phyloP scores from a whole-genome alignment of 2,888 invertebrate species.

The Melipona beecheii region DNA sequence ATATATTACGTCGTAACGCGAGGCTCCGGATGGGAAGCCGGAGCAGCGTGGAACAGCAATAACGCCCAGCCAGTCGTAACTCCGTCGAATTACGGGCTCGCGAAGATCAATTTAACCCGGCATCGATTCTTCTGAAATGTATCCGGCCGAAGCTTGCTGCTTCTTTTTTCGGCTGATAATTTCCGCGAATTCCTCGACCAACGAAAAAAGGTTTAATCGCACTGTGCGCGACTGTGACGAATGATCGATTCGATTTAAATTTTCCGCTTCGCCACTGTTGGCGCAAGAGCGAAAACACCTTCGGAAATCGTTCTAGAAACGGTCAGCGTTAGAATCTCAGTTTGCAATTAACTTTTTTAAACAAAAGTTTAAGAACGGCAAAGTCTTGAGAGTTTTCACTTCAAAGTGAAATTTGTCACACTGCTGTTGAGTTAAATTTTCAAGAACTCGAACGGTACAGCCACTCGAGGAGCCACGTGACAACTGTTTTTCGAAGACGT shows the following conservation, averaged over 20 bases:
- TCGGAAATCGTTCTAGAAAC: no score
- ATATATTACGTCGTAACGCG: constrained; percentile 65
- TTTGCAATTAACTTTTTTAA: no score
- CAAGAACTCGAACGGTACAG: neutral
- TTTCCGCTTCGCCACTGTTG: no score
- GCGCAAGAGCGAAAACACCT: no score
- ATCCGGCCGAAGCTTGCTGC: neutral
- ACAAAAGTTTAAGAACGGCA: no score
- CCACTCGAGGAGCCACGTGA: neutral
- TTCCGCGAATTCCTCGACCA: neutral
- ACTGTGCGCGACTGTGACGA: no score
- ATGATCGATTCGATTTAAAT: no score
- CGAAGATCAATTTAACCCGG: constrained; percentile 33
- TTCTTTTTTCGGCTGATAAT: neutral
- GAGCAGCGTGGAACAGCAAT: constrained; percentile 47
- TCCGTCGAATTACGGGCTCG: constrained; percentile 41
- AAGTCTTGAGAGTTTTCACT: no score
- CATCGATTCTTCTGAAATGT: constrained; percentile 10
- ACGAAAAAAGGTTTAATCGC: no score
- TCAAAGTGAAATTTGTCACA: no score
- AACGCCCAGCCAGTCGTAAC: constrained; percentile 49
- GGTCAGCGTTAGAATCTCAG: no score
- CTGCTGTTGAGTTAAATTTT: no score
- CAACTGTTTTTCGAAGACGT: neutral
- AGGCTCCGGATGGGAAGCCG: constrained; percentile 16